Percentiles rank a stretch among this genome's conserved stretches.
Conservation (phyloP, 2,113 vertebrate species). For the Hassar affinis region DNA sequence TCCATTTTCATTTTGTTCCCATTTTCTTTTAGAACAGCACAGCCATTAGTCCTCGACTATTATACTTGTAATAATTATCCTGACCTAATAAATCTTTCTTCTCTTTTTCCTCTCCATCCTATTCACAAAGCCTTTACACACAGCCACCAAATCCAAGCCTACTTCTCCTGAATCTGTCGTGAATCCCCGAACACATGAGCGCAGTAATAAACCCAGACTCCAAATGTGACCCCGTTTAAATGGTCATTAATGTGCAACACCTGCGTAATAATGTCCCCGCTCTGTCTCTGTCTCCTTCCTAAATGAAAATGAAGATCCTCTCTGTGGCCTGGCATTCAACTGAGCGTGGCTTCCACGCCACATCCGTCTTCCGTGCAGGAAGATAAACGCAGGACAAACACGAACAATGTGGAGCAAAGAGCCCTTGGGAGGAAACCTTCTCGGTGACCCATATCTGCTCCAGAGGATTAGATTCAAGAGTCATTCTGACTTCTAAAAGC, state of each 20-base stretch:
- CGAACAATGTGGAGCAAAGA: constrained; percentile 17
- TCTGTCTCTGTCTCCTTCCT: constrained; percentile 55
- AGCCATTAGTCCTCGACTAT: constrained; percentile 35
- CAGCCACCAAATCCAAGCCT: background rate
- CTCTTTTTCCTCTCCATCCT: background rate
- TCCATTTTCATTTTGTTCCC: constrained; percentile 43
- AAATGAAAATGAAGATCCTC: constrained; percentile 50
- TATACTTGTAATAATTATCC: constrained; percentile 31
- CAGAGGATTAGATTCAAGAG: constrained; percentile 48
- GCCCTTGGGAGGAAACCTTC: constrained; percentile 46
- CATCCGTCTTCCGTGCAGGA: background rate
- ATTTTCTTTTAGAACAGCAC: constrained; percentile 39
- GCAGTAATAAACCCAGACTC: constrained; percentile 39
- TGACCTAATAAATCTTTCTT: constrained; percentile 39
- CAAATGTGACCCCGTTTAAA: constrained; percentile 63
- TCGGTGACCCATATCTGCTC: constrained; percentile 53
- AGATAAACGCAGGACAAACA: constrained; percentile 1
- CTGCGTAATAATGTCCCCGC: constrained; percentile 56
- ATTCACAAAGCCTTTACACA: background rate
- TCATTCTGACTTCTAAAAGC: constrained; percentile 33
- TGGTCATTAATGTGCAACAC: constrained; percentile 61
- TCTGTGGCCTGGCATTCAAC: constrained; percentile 4
- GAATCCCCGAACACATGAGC: constrained; percentile 17
- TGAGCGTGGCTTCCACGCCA: constrained; percentile 19
- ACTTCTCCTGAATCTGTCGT: constrained; percentile 10